Conservation (phyloP, 2,797 vertebrate species). For the Carduelis carduelis region DNA sequence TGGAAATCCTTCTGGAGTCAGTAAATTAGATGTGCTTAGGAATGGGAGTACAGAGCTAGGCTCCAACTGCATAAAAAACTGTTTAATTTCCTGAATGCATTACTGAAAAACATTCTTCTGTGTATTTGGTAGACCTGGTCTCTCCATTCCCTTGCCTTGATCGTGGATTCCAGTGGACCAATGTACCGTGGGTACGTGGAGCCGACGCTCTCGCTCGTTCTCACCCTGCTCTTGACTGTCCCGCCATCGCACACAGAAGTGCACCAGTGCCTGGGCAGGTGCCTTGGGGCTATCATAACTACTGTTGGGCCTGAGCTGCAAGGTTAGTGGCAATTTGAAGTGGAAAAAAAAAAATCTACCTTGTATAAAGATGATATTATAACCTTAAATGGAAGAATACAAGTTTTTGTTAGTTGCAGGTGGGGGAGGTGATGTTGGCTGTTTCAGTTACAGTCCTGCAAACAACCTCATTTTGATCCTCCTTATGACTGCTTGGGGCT, state of each 20-base stretch:
- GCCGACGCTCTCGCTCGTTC: slow-evolving; percentile 93
- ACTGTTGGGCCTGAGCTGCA: slow-evolving; percentile 97
- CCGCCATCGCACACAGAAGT: slow-evolving; percentile 97
- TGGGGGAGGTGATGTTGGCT: neutral
- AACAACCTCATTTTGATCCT: neutral
- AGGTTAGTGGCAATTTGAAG: slow-evolving; percentile 76
- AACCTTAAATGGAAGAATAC: neutral
- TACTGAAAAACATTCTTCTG: neutral
- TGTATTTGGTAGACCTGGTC: slow-evolving; percentile 88
- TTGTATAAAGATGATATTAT: neutral
- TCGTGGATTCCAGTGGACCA: slow-evolving; percentile 97
- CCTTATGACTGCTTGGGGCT: neutral
- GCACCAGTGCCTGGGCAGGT: slow-evolving; percentile 96
- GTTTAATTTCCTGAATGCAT: neutral
- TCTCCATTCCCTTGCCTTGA: slow-evolving; percentile 95
- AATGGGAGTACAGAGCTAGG: neutral
- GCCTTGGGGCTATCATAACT: slow-evolving; percentile 96
- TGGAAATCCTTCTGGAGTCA: neutral
- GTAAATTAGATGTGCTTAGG: neutral
- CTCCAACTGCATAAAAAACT: neutral
- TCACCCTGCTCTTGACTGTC: slow-evolving; percentile 93
- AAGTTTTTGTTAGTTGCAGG: neutral
- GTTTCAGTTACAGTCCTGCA: neutral
- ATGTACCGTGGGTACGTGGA: slow-evolving; percentile 99
- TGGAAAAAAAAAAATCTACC: neutral